Percentiles rank a stretch among this genome's conserved stretches.
phyloP scores from a whole-genome alignment of 2,797 vertebrate genomes.

The Pangasius mekongensis region DNA sequence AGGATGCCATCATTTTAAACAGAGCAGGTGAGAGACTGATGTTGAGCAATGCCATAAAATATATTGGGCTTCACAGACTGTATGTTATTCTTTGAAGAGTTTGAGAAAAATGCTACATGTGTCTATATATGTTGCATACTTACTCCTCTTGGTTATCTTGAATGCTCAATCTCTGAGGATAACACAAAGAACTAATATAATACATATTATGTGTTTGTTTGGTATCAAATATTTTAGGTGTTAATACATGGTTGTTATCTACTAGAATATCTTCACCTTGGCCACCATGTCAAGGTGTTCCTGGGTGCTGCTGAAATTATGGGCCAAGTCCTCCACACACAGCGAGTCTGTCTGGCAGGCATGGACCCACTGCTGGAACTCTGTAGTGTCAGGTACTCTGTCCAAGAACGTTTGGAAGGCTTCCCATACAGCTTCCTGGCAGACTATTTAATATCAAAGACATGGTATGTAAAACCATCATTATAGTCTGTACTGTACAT shows the following conservation, averaged over 20 bases:
- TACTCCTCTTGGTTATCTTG: constrained; percentile 69
- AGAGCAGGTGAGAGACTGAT: not conserved
- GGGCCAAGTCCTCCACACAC: constrained; percentile 90
- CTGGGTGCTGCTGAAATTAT: constrained; percentile 90
- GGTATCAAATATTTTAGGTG: not conserved
- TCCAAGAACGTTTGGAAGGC: constrained; percentile 93
- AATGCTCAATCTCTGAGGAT: constrained; percentile 66
- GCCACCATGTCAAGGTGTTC: constrained; percentile 89
- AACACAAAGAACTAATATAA: constrained; percentile 3
- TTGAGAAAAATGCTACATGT: not conserved
- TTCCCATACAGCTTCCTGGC: constrained; percentile 96
- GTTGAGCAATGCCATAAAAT: not conserved
- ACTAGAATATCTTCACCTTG: constrained; percentile 74
- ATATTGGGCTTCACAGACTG: not conserved
- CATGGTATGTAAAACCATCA: not conserved
- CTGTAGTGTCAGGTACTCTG: constrained; percentile 86
- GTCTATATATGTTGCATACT: constrained; percentile 42
- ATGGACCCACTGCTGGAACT: constrained; percentile 89
- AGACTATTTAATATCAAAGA: constrained; percentile 77
- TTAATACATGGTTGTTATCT: not conserved
- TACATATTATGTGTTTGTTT: not conserved
- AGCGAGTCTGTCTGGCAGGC: constrained; percentile 88
- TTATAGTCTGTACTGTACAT: not conserved
- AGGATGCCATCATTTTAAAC: not conserved
- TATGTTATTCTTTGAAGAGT: not conserved